Evolutionary conservation across 2,113 vertebrate genomes (phyloP), one percentile per base, ranked within the genome.

Genomic region (Melierax canorus): DNA sequence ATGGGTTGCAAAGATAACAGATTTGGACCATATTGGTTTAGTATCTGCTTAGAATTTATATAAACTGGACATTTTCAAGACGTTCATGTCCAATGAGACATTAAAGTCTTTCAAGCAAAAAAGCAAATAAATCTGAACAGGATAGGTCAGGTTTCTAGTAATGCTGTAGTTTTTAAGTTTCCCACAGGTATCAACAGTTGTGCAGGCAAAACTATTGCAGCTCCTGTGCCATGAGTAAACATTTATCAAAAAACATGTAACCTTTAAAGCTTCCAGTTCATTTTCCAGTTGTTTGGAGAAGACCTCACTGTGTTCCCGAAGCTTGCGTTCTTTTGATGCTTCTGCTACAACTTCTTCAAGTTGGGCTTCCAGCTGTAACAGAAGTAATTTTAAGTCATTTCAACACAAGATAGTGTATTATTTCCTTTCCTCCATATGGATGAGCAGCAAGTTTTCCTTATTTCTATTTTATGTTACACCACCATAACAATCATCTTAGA

Each of bases 251-350:
- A 88, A 73, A 6, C 14, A 38, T 2, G 41, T 63, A 95, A 99
- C 99, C 99, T 99, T 99, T 64, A 99, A 97, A 46, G 98, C 96
- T 97, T 99, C 98, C 32, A 99, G 98, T 98, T 99, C 99, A 19
- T 97, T 96, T 97, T 99, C 99, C 97, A 99, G 96, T 93, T 99
- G 99, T 95, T 99, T 99, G 97, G 98, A 99, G 97, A 99, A 99
- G 77, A 86, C 98, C 87, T 99, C 99, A 6, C 99, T 99, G 97
- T 99, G 99, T 87, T 99, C 99, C 8, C 99, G 98, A 71, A 99
- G 98, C 96, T 99, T 99, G 88, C 98, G 98, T 93, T 99, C 99
- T 95, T 99, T 99, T 10, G 99, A 99, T 29, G 99, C 99, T 97
- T 99, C 99, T 1, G 99, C 99, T 30, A 97, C 83, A 0, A 98